A percentile compares a stretch with the other conserved stretches of the same genome.
Evolutionary conservation across 2,888 invertebrate species (phyloP).

Genomic region (Chouioia cunea): DNA sequence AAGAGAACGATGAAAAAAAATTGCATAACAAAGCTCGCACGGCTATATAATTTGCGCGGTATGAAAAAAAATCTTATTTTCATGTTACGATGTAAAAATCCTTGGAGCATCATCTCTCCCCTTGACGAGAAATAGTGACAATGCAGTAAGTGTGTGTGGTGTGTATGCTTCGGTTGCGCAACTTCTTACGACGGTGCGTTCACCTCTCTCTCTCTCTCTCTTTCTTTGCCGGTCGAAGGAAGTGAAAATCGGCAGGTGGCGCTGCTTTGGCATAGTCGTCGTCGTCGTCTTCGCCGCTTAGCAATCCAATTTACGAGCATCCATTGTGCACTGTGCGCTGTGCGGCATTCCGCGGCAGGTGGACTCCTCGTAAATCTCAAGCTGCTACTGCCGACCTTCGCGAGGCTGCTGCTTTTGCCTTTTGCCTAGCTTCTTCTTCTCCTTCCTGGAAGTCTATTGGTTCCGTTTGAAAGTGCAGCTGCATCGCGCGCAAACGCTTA

Average conservation of each 20-base stretch:
- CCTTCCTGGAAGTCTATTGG: conserved; percentile 48
- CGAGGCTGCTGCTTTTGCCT: not conserved
- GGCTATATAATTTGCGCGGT: too few relatives aligned
- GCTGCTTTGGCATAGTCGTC: not conserved
- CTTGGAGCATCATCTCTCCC: not conserved
- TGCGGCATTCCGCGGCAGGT: conserved; percentile 42
- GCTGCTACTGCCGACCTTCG: conserved; percentile 1
- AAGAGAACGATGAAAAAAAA: conserved; percentile 37
- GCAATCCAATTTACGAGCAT: conserved; percentile 44
- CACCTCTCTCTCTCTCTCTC: not conserved
- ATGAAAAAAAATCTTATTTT: too few relatives aligned
- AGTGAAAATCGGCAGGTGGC: conserved; percentile 42
- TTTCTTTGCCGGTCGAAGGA: conserved; percentile 22
- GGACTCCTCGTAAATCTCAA: conserved; percentile 43
- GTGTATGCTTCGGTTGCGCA: conserved; percentile 35
- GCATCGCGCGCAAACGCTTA: too few relatives aligned
- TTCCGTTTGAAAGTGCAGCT: conserved; percentile 41
- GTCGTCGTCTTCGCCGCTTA: conserved; percentile 14
- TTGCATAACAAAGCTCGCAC: conserved; percentile 25
- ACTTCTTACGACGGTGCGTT: conserved; percentile 24
- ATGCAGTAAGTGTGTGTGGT: conserved; percentile 8
- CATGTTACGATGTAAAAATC: too few relatives aligned
- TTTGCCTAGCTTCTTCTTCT: conserved; percentile 2
- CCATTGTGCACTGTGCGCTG: conserved; percentile 28
- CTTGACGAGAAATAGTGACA: conserved; percentile 28